phyloP scores from a whole-genome alignment of 2,888 invertebrate species.

The Gymnocheta viridis region DNA sequence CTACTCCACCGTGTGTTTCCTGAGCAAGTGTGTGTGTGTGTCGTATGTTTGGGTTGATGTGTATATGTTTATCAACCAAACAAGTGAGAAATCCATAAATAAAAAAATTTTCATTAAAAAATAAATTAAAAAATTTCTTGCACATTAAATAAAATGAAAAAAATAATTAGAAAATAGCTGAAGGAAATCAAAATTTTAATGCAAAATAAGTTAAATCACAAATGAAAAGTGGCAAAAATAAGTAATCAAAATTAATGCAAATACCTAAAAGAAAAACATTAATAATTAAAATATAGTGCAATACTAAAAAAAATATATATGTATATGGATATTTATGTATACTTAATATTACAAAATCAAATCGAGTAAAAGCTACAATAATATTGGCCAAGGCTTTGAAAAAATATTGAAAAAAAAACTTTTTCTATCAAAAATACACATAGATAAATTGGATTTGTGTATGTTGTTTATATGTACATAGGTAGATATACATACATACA shows the following conservation, averaged over 20 bases:
- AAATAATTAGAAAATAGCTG: conserved; percentile 13
- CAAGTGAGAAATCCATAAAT: conserved; percentile 59
- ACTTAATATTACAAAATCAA: conserved; percentile 50
- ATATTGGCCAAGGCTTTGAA: conserved; percentile 64
- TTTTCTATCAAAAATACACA: conserved; percentile 23
- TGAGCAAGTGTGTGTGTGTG: background rate
- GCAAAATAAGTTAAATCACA: background rate
- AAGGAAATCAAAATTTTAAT: conserved; percentile 45
- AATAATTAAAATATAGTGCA: conserved; percentile 38
- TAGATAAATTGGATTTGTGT: conserved; percentile 17
- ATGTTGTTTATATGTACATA: conserved; percentile 25
- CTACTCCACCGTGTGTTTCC: conserved; percentile 52
- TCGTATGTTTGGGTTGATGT: conserved; percentile 7
- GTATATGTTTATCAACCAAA: conserved; percentile 56
- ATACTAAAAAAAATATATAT: conserved; percentile 21
- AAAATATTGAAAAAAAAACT: conserved; percentile 25
- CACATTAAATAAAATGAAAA: conserved; percentile 38
- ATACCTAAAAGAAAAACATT: conserved; percentile 3
- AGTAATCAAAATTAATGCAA: conserved; percentile 40
- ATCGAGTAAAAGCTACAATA: conserved; percentile 37
- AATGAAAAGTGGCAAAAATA: background rate
- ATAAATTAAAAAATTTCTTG: conserved; percentile 48
- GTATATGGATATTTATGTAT: background rate
- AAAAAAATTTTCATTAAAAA: conserved; percentile 12
- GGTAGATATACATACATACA: background rate